Conservation (phyloP, 2,797 vertebrate species). For the Limosa lapponica region DNA sequence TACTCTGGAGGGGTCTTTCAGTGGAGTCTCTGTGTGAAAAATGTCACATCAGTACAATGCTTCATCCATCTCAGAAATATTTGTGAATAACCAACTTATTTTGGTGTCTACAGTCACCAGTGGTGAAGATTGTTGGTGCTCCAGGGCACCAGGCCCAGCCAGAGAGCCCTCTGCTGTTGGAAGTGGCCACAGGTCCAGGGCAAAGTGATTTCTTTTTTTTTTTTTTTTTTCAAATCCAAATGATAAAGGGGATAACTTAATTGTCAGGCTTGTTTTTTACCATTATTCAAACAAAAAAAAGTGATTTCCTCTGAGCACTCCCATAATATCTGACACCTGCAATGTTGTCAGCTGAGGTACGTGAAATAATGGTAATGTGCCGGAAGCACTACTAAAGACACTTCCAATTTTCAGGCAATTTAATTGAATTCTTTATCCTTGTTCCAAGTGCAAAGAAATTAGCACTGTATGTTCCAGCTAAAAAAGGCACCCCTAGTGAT, state of each 20-base stretch:
- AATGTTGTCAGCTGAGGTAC: not conserved
- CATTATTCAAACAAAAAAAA: not conserved
- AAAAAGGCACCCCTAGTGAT: not conserved
- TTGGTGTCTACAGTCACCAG: not conserved
- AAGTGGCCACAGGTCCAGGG: not conserved
- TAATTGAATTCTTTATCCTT: slow-evolving; percentile 44
- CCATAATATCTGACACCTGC: not conserved
- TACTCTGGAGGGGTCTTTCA: not conserved
- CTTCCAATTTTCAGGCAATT: slow-evolving; percentile 20
- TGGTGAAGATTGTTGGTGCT: not conserved
- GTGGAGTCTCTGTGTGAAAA: not conserved
- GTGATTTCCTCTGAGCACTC: not conserved
- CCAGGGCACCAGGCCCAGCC: not conserved
- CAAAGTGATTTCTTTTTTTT: not conserved
- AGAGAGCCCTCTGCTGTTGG: not conserved
- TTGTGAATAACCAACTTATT: not conserved
- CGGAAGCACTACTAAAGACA: slow-evolving; percentile 13
- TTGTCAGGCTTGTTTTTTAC: not conserved
- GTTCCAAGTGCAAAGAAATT: slow-evolving; percentile 42
- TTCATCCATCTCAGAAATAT: not conserved
- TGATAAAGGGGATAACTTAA: not conserved
- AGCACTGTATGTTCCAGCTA: slow-evolving; percentile 22
- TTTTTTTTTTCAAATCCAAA: not conserved
- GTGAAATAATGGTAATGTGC: not conserved
- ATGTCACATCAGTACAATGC: not conserved